These are phyloP conservation scores for Poeciliopsis turrubarensis DNA, from an alignment of 2,113 vertebrate genomes.

Conservation along the genomic window DNA sequence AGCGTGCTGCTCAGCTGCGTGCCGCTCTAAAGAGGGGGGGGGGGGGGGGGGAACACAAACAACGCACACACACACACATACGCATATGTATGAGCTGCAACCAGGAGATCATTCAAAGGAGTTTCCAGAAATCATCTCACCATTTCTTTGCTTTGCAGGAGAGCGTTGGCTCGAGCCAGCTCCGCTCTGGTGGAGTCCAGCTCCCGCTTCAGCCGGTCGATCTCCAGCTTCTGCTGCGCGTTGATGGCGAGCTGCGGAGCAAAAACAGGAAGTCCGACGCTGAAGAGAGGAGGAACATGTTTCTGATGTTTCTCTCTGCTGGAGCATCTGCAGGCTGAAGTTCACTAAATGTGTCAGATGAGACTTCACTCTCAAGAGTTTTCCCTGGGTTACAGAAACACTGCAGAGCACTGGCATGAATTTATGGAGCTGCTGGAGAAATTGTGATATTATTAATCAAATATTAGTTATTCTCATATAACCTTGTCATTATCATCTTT, in stretches of 20 bases:
- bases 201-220: slow-evolving; percentile 73
- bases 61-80: too few relatives aligned
- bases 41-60: background rate
- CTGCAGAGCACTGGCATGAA: too few relatives aligned
- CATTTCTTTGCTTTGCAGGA: slow-evolving; percentile 70
- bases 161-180: slow-evolving; percentile 43
- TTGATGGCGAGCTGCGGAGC: slow-evolving; percentile 63
- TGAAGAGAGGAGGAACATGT: background rate
- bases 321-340: too few relatives aligned
- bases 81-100: background rate
- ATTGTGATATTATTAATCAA: too few relatives aligned
- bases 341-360: background rate
- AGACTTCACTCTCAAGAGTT: background rate
- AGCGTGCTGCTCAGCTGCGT: slow-evolving; percentile 74
- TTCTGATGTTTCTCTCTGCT: background rate
- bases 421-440: too few relatives aligned
- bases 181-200: slow-evolving; percentile 66
- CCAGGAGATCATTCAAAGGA: background rate
- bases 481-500: too few relatives aligned
- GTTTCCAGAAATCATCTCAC: slow-evolving; percentile 30
- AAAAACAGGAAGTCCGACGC: background rate
- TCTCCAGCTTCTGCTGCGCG: slow-evolving; percentile 75
- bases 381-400: too few relatives aligned
- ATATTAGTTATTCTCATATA: too few relatives aligned
- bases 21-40: slow-evolving; percentile 71